A percentile compares a stretch with the other conserved stretches of the same genome.
These are phyloP conservation scores for Cheilosia grossa DNA, from an alignment of 2,888 invertebrate species.

Conservation along the genomic window DNA sequence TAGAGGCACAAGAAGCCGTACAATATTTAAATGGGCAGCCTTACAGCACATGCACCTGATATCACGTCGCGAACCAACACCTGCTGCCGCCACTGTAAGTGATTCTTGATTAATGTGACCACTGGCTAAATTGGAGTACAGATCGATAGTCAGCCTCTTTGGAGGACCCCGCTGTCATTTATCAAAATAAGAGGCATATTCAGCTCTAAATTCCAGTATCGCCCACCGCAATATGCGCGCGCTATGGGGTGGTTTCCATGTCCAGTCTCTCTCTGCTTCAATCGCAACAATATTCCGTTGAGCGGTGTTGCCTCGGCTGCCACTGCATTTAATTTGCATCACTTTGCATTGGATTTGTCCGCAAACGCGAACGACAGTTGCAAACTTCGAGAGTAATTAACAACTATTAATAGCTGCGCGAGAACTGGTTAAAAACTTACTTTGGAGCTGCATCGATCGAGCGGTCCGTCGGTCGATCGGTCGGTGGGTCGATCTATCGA, in stretches of 20 bases:
- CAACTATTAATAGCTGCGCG: conserved; percentile 70
- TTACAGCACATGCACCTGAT: conserved; percentile 35
- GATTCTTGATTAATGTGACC: conserved; percentile 72
- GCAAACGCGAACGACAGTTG: conserved; percentile 62
- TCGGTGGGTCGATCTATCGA: conserved; percentile 1
- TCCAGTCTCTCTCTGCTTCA: background rate
- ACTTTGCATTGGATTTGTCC: conserved; percentile 68
- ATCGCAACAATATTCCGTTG: conserved; percentile 36
- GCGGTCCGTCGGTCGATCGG: background rate
- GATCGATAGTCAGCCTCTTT: conserved; percentile 69
- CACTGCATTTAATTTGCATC: conserved; percentile 74
- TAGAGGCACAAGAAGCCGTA: conserved; percentile 61
- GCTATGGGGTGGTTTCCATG: conserved; percentile 63
- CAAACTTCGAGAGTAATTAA: conserved; percentile 73
- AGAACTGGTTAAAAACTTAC: conserved; percentile 74
- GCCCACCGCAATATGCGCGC: conserved; percentile 60
- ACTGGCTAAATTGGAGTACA: conserved; percentile 71
- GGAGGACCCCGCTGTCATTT: conserved; percentile 71
- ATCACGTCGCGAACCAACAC: conserved; percentile 69
- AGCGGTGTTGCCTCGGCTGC: conserved; percentile 4
- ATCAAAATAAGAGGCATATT: conserved; percentile 66
- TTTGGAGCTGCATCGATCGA: conserved; percentile 34
- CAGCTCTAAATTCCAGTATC: conserved; percentile 71
- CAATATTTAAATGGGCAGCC: conserved; percentile 61
- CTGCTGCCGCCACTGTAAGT: conserved; percentile 66